Evolutionary conservation across 2,888 invertebrate species (phyloP).

Genomic region (Caenorhabditis drosophilae): DNA sequence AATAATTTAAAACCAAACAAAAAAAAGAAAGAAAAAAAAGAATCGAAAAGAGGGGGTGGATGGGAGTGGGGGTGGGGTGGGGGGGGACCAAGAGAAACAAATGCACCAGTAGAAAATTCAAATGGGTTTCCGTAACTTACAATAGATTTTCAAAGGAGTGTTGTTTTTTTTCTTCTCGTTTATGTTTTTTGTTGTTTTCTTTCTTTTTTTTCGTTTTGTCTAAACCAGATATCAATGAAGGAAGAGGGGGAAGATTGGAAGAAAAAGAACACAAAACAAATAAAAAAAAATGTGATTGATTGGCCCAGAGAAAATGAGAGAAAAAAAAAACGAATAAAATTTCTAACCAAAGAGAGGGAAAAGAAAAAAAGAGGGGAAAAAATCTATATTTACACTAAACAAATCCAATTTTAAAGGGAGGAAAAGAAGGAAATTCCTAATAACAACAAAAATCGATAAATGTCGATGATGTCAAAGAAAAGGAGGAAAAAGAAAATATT

Average conservation of each 20-base stretch:
- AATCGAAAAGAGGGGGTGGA: not conserved
- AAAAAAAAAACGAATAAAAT: not conserved
- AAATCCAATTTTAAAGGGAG: not conserved
- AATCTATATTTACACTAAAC: not conserved
- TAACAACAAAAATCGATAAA: no score
- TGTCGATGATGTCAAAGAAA: no score
- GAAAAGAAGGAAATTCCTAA: slow-evolving; percentile 3
- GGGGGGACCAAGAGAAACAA: not conserved
- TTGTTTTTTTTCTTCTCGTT: no score
- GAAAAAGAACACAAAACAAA: slow-evolving; percentile 3
- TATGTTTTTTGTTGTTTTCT: no score
- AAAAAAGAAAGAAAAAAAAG: slow-evolving; percentile 9
- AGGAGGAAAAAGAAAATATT: no score
- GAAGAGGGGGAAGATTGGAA: slow-evolving; percentile 3
- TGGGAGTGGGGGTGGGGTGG: not conserved
- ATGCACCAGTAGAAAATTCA: slow-evolving; percentile 28
- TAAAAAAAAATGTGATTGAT: slow-evolving; percentile 1
- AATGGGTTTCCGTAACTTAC: slow-evolving; percentile 6
- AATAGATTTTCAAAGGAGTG: slow-evolving; percentile 7
- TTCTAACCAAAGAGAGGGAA: slow-evolving; percentile 8
- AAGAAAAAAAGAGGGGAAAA: not conserved
- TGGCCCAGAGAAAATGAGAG: no score
- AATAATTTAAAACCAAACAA: not conserved
- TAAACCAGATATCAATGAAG: slow-evolving; percentile 1
- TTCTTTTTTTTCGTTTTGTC: no score